A percentile compares a stretch with the other conserved stretches of the same genome.
phyloP scores from a whole-genome alignment of 2,113 vertebrate genomes.

The Phrynosoma blainvillii region DNA sequence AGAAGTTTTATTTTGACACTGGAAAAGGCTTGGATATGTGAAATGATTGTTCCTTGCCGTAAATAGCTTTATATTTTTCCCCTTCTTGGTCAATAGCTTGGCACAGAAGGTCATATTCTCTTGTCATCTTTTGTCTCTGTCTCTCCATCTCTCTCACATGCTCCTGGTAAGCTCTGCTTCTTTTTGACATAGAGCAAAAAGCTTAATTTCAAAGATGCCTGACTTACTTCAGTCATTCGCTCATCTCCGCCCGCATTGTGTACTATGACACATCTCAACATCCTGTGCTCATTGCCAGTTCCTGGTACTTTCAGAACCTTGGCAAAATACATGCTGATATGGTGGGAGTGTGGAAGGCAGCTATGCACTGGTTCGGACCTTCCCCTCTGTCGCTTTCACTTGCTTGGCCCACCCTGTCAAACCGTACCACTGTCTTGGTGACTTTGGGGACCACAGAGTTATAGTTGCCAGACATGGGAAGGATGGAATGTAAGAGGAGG shows the following conservation, averaged over 20 bases:
- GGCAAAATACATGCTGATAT: not conserved
- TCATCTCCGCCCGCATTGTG: not conserved
- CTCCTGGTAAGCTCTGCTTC: not conserved
- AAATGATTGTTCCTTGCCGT: conserved; percentile 24
- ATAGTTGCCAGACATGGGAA: not conserved
- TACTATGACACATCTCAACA: not conserved
- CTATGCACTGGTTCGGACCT: not conserved
- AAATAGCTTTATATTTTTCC: conserved; percentile 21
- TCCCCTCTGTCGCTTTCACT: not conserved
- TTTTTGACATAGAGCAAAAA: not conserved
- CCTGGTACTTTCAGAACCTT: not conserved
- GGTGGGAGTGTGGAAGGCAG: not conserved
- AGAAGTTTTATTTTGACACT: conserved; percentile 41
- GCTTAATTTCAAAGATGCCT: not conserved
- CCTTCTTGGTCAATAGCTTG: conserved; percentile 6
- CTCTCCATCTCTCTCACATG: not conserved
- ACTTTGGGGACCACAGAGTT: not conserved
- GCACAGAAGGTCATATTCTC: not conserved
- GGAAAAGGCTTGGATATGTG: conserved; percentile 22
- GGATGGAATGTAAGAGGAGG: not conserved
- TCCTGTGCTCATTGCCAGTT: not conserved
- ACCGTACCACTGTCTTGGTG: not conserved
- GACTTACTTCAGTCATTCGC: not conserved
- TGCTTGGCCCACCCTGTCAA: not conserved
- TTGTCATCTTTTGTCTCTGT: not conserved